A percentile compares a stretch with the other conserved stretches of the same genome.
phyloP scores from a whole-genome alignment of 2,113 vertebrate genomes.

The Danionella cerebrum region DNA sequence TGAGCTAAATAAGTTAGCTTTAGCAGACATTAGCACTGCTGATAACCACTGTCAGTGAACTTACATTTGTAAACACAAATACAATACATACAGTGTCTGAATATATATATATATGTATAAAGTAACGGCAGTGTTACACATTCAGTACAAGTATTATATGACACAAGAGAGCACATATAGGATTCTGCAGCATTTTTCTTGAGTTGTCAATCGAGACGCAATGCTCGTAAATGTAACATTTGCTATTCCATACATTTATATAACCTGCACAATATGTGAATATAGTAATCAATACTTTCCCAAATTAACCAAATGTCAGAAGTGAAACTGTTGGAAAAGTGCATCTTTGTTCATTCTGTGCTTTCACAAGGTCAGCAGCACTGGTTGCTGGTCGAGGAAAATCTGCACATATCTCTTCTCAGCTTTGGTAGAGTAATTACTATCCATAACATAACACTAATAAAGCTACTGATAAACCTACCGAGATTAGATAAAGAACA shows the following conservation, averaged over 20 bases:
- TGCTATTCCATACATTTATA: conserved; percentile 15
- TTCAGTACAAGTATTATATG: neutral
- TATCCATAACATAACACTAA: neutral
- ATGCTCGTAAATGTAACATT: conserved; percentile 26
- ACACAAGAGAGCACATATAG: neutral
- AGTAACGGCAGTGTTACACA: conserved; percentile 1
- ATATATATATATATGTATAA: conserved; percentile 1
- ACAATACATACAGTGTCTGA: neutral
- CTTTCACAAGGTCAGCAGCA: neutral
- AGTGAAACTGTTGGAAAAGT: no score
- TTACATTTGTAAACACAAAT: conserved; percentile 6
- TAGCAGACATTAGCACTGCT: neutral
- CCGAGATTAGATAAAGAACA: neutral
- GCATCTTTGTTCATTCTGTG: no score
- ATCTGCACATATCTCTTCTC: neutral
- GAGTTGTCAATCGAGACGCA: neutral
- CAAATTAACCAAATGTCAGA: conserved; percentile 14
- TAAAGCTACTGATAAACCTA: neutral
- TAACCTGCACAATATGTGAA: neutral
- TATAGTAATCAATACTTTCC: conserved; percentile 20
- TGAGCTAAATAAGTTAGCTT: neutral
- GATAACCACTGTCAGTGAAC: conserved; percentile 3
- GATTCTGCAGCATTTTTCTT: conserved; percentile 23
- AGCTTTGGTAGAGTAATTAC: conserved; percentile 6
- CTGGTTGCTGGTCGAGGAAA: neutral